These are phyloP conservation scores for Zophobas morio DNA, from an alignment of 1,140 invertebrate species.

Conservation along the genomic window DNA sequence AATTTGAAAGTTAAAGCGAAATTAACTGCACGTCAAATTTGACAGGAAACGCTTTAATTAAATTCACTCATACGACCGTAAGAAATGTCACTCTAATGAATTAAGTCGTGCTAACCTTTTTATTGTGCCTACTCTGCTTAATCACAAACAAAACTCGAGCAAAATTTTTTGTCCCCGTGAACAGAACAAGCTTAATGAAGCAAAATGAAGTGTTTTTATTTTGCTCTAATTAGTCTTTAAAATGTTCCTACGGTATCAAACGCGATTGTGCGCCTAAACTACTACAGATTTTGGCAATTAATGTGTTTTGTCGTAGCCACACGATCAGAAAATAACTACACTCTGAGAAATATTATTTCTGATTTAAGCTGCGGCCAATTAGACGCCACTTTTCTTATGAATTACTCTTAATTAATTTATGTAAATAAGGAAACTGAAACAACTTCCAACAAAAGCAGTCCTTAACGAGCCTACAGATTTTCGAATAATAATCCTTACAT, in stretches of 20 bases:
- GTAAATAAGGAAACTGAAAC: constrained; percentile 25
- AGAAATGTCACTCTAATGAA: neutral
- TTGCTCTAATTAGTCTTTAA: constrained; percentile 25
- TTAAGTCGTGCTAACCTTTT: constrained; percentile 8
- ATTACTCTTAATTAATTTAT: constrained; percentile 37
- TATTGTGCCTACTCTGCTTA: neutral
- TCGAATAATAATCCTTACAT: constrained; percentile 5
- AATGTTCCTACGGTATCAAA: neutral
- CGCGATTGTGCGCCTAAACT: neutral
- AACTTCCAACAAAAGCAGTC: constrained; percentile 18
- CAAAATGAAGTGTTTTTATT: constrained; percentile 5
- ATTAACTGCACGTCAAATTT: constrained; percentile 24
- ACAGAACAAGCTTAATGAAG: constrained; percentile 9
- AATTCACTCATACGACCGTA: neutral
- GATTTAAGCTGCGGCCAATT: constrained; percentile 13
- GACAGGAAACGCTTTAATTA: constrained; percentile 26
- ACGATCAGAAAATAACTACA: neutral
- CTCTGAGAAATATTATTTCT: constrained; percentile 26
- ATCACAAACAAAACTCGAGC: neutral
- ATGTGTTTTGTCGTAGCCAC: constrained; percentile 12
- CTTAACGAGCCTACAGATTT: constrained; percentile 5
- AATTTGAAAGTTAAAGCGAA: constrained; percentile 30
- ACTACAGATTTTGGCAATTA: neutral
- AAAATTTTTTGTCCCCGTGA: constrained; percentile 10
- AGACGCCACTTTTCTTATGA: constrained; percentile 24